phyloP scores from a whole-genome alignment of 2,888 invertebrate genomes.

The Idaea dimidiata region DNA sequence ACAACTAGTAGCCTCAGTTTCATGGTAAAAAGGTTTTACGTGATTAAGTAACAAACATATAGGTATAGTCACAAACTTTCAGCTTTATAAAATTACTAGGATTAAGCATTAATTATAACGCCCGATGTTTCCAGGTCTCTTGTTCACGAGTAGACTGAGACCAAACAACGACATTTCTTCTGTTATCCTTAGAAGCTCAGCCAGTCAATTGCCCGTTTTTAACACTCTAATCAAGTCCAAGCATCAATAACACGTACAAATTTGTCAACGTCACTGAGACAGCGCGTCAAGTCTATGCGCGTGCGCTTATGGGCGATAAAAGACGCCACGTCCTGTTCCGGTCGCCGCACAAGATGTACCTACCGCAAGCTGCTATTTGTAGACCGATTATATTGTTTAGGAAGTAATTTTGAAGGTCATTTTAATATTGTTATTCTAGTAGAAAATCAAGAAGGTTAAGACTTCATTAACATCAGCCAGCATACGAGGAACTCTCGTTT shows the following conservation, averaged over 20 bases:
- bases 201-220: not conserved
- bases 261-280: slow-evolving; percentile 43
- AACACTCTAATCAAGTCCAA: slow-evolving; percentile 10
- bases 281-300: slow-evolving; percentile 36
- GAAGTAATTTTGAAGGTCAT: not conserved
- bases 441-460: not conserved
- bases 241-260: slow-evolving; percentile 27
- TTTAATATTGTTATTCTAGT: not conserved
- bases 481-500: too few species aligned
- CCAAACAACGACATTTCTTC: too few species aligned
- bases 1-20: too few species aligned
- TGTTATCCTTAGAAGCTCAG: too few species aligned
- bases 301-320: slow-evolving; percentile 55
- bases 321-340: slow-evolving; percentile 67
- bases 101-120: too few species aligned
- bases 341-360: slow-evolving; percentile 57
- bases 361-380: slow-evolving; percentile 32
- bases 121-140: too few species aligned
- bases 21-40: too few species aligned
- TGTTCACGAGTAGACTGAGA: too few species aligned
- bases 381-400: slow-evolving; percentile 14
- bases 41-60: too few species aligned
- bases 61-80: too few species aligned
- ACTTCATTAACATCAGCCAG: too few species aligned
- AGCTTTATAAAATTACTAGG: too few species aligned